Percentiles rank a stretch among this genome's conserved stretches.
These are phyloP conservation scores for Pseudoatta argentina DNA, from an alignment of 1,140 invertebrate genomes.

Conservation along the genomic window DNA sequence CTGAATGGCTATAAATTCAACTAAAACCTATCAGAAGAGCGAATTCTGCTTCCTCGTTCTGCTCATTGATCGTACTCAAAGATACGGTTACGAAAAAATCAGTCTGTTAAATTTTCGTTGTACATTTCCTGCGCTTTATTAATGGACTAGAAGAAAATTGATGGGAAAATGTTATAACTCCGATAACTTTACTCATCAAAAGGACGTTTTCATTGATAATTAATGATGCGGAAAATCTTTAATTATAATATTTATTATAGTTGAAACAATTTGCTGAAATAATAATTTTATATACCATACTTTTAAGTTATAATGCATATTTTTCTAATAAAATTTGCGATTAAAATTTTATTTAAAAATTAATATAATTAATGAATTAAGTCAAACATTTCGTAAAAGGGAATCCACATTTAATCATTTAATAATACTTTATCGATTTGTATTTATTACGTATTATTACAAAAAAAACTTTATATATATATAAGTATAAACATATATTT, in stretches of 20 bases:
- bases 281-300: neutral
- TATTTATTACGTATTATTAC: neutral
- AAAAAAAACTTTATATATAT: neutral
- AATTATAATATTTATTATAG: neutral
- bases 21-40: constrained; percentile 57
- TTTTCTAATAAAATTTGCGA: neutral
- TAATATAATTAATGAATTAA: neutral
- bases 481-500: neutral
- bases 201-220: neutral
- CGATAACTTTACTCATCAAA: neutral
- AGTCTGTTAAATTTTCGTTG: constrained; percentile 14
- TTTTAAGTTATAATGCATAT: neutral
- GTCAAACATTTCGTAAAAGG: neutral
- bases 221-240: neutral
- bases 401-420: neutral
- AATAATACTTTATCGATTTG: neutral
- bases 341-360: neutral
- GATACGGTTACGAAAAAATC: neutral
- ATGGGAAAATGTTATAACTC: neutral
- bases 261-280: constrained; percentile 1
- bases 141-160: neutral
- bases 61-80: constrained; percentile 32
- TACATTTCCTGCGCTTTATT: neutral
- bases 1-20: constrained; percentile 70
- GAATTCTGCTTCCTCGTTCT: neutral